Evolutionary conservation across 2,797 vertebrate genomes (phyloP).

Genomic region (Kryptolebias ocellatus): DNA sequence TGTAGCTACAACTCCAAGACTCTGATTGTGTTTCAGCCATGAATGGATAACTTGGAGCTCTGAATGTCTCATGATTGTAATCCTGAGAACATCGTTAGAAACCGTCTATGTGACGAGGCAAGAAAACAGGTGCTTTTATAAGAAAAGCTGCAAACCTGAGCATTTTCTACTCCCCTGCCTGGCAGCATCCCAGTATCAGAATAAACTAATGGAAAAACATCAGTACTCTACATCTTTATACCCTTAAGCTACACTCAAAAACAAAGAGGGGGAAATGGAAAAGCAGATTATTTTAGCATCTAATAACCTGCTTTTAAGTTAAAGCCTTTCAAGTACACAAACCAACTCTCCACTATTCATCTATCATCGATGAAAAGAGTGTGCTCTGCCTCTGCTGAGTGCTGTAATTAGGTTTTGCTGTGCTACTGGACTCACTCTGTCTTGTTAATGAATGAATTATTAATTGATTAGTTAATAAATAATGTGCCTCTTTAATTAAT

Average conservation of each 20-base stretch:
- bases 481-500: slow-evolving; percentile 73
- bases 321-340: background rate
- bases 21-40: no score
- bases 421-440: slow-evolving; percentile 50
- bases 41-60: no score
- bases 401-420: slow-evolving; percentile 66
- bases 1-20: no score
- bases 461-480: slow-evolving; percentile 71
- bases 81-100: no score
- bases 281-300: background rate
- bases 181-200: background rate
- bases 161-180: no score
- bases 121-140: no score
- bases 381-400: slow-evolving; percentile 21
- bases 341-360: slow-evolving; percentile 8
- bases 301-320: slow-evolving; percentile 24
- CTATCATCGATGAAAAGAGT: slow-evolving; percentile 25
- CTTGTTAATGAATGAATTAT: slow-evolving; percentile 76
- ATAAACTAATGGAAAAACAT: slow-evolving; percentile 11
- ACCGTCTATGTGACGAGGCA: no score
- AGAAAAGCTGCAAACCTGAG: no score
- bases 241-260: slow-evolving; percentile 27
- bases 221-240: slow-evolving; percentile 8
- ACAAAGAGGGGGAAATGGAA: background rate
- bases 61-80: no score